Evolutionary conservation across 2,888 invertebrate species (phyloP), one percentile per base, ranked within the genome.

Genomic region (Drosophila eohydei): DNA sequence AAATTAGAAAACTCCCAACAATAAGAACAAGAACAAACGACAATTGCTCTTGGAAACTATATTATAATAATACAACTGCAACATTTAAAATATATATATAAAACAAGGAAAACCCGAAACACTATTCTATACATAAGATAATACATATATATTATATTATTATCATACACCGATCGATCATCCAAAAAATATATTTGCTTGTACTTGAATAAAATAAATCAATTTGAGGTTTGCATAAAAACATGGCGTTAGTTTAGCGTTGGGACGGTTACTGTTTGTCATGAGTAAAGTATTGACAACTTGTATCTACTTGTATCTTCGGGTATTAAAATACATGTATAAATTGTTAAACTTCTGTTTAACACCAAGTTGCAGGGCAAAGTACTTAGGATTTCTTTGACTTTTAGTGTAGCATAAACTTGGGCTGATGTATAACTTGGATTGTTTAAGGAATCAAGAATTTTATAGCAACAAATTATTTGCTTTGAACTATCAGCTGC

Each of bases 111-210:
- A 48, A 57, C 21, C 21, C 34, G n/a, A 78, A 66, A 61, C 56
- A 83, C 60, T 77, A 65, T 73, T 84, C 59, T 72, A 55, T 67
- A 69, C 69, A 70, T 73, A 69, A 55, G 79, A 69, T 81, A 76
- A 81, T 80, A 76, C 48, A 78, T 88, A 81, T 81, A 85, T 88
- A 81, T 86, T 83, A 87, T 83, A 83, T 86, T 86, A 83, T 86
- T 86, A 64, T 78, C 72, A 76, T 62, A 80, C 78, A 88, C 86
- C 81, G 76, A 86, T 83, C 75, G 83, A 84, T 80, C 84, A 85
- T 80, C 80, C 59, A 80, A 74, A 71, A 60, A 65, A 74, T 76
- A 74, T 76, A 81, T 72, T 80, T 82, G 87, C 88, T 82, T 88
- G 68, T 74, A 79, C 82, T 86, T 87, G 75, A 87, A 84, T 85